These are phyloP conservation scores for Ispidina picta DNA, from an alignment of 2,797 vertebrate genomes.

Conservation along the genomic window DNA sequence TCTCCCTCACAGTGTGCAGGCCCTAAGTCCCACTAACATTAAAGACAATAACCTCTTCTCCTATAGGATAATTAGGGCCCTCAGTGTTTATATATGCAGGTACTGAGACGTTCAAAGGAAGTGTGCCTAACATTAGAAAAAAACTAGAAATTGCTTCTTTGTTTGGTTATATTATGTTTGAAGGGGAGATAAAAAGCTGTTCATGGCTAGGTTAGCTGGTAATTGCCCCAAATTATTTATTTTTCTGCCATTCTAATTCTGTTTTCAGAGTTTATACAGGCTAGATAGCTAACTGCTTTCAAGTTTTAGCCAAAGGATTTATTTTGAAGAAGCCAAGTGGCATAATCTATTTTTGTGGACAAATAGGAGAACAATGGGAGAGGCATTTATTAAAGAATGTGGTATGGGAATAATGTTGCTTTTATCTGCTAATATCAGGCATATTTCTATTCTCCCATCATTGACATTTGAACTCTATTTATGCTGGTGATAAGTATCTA, in stretches of 20 bases:
- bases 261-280: slow-evolving; percentile 53
- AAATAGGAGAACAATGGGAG: background rate
- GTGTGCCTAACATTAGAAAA: slow-evolving; percentile 46
- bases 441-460: background rate
- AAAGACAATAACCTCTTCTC: slow-evolving; percentile 5
- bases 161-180: slow-evolving; percentile 59
- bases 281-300: slow-evolving; percentile 44
- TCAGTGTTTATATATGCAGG: slow-evolving; percentile 32
- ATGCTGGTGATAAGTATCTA: background rate
- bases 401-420: background rate
- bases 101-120: slow-evolving; percentile 40
- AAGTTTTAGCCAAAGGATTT: slow-evolving; percentile 38
- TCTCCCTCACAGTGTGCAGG: background rate
- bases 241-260: slow-evolving; percentile 62
- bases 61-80: slow-evolving; percentile 10
- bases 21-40: background rate
- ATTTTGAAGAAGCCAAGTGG: slow-evolving; percentile 18
- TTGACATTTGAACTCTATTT: background rate
- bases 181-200: slow-evolving; percentile 50
- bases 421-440: background rate
- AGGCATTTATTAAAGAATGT: background rate
- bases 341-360: slow-evolving; percentile 49
- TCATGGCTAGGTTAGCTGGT: slow-evolving; percentile 40
- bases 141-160: slow-evolving; percentile 45
- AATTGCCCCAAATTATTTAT: slow-evolving; percentile 62